Percentiles rank a stretch among this genome's conserved stretches.
These are phyloP conservation scores for Phylloscopus trochiloides DNA, from an alignment of 2,113 vertebrate species.

Conservation along the genomic window DNA sequence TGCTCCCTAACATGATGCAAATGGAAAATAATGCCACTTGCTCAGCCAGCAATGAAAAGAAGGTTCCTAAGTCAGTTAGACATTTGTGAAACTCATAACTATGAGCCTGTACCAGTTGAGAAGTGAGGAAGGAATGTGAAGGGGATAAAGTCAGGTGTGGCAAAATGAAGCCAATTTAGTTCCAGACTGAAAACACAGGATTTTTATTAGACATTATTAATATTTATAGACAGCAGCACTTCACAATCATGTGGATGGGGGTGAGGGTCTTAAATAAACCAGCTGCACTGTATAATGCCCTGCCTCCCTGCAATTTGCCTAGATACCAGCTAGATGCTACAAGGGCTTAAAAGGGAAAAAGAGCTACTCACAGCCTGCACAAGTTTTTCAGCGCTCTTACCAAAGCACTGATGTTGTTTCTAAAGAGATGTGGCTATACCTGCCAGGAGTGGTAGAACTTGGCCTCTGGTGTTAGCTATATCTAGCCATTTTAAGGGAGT, in stretches of 20 bases:
- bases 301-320: background rate
- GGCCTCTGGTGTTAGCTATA: background rate
- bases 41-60: background rate
- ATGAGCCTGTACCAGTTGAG: background rate
- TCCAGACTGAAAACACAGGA: background rate
- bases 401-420: background rate
- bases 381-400: background rate
- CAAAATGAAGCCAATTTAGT: background rate
- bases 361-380: background rate
- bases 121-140: background rate
- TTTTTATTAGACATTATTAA: background rate
- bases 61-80: background rate
- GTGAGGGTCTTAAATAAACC: background rate
- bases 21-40: background rate
- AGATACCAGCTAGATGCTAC: background rate
- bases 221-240: background rate
- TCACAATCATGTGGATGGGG: background rate
- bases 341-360: background rate
- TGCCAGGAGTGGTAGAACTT: background rate
- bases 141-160: background rate
- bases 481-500: background rate
- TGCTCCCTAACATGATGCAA: background rate
- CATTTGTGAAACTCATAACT: background rate
- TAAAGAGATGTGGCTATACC: background rate
- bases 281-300: background rate